These are phyloP conservation scores for Echinarachnius parma DNA, from an alignment of 53 echinoderm and acorn worm genomes.

Conservation along the genomic window DNA sequence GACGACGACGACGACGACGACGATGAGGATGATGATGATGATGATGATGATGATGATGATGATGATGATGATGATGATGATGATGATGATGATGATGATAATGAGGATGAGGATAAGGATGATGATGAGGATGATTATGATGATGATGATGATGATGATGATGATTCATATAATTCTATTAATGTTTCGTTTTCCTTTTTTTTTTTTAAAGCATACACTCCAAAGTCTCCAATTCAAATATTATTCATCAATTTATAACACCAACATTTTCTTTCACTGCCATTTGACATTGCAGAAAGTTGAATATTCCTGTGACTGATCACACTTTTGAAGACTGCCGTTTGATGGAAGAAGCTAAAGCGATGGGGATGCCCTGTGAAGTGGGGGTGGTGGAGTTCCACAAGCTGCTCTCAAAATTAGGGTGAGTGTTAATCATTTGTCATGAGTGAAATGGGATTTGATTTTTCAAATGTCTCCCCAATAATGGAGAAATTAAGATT, in stretches of 20 bases:
- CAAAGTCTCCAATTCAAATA: no score
- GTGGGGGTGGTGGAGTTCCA: slow-evolving; percentile 86
- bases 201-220: no score
- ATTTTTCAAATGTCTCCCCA: no score
- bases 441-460: no score
- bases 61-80: neutral
- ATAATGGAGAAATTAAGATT: no score
- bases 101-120: neutral
- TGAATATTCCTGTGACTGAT: slow-evolving; percentile 84
- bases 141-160: slow-evolving; percentile 14
- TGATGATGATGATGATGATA: neutral
- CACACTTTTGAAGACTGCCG: slow-evolving; percentile 93
- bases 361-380: slow-evolving; percentile 68
- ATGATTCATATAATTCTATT: no score
- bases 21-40: slow-evolving; percentile 1
- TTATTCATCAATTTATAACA: no score
- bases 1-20: neutral
- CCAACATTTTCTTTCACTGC: no score
- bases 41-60: slow-evolving; percentile 16
- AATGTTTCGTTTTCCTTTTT: no score
- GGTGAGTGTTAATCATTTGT: slow-evolving; percentile 50
- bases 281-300: slow-evolving; percentile 53
- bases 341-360: slow-evolving; percentile 75
- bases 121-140: slow-evolving; percentile 4
- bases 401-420: slow-evolving; percentile 75